Evolutionary conservation across 2,113 vertebrate genomes (phyloP).

Genomic region (Malurus melanocephalus): DNA sequence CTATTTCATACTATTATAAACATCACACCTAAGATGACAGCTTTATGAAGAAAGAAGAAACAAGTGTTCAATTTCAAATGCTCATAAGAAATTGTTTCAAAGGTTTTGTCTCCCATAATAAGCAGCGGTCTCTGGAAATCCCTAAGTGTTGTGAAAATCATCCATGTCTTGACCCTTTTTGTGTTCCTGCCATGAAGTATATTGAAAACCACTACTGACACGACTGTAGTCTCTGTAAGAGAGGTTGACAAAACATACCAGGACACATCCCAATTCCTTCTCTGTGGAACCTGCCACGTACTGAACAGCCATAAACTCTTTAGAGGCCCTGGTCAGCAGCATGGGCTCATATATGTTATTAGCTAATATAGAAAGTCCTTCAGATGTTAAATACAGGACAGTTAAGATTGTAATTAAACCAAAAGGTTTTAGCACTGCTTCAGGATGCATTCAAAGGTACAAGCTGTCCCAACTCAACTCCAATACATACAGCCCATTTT

Average conservation of each 20-base stretch:
- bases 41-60: not conserved
- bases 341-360: not conserved
- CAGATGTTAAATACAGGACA: not conserved
- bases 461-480: not conserved
- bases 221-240: not conserved
- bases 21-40: not conserved
- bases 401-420: not conserved
- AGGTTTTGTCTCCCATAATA: not conserved
- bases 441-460: not conserved
- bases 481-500: not conserved
- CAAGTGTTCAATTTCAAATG: not conserved
- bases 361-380: not conserved
- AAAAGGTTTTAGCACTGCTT: not conserved
- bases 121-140: not conserved
- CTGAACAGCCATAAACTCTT: not conserved
- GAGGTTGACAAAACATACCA: rapidly evolving
- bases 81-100: not conserved
- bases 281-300: not conserved
- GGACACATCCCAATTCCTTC: not conserved
- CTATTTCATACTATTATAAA: not conserved
- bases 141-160: not conserved
- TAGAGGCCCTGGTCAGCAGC: not conserved
- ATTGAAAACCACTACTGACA: not conserved
- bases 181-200: not conserved
- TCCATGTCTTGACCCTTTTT: not conserved